Percentiles rank a stretch among this genome's conserved stretches.
Conservation (phyloP, 2,888 invertebrate genomes). For the Leucophenga maculata region DNA sequence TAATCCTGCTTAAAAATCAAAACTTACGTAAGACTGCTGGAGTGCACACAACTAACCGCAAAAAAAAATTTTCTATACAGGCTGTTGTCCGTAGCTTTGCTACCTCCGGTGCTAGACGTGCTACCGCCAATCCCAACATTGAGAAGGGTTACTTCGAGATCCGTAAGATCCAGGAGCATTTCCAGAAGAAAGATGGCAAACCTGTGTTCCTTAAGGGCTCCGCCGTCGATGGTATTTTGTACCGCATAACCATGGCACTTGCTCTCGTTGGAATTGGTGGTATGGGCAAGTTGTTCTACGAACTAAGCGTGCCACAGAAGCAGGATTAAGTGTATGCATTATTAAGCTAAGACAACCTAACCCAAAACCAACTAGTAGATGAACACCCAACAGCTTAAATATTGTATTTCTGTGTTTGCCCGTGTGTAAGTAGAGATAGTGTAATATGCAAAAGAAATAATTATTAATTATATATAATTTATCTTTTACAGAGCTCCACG, state of each 20-base stretch:
- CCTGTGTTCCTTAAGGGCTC: constrained; percentile 75
- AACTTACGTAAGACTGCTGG: constrained; percentile 64
- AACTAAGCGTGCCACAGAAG: constrained; percentile 64
- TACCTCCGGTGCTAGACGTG: constrained; percentile 55
- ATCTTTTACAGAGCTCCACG: background rate
- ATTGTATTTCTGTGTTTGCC: constrained; percentile 19
- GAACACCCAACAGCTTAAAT: background rate
- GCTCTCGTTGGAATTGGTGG: constrained; percentile 67
- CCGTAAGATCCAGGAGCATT: constrained; percentile 59
- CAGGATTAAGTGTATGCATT: constrained; percentile 44
- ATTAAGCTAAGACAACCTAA: constrained; percentile 14
- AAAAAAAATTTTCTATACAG: constrained; percentile 49
- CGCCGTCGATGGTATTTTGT: constrained; percentile 71
- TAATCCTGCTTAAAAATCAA: background rate
- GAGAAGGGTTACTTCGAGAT: constrained; percentile 66
- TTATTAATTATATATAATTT: background rate
- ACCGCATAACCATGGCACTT: constrained; percentile 69
- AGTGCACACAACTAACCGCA: constrained; percentile 50
- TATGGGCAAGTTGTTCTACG: constrained; percentile 65
- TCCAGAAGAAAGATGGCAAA: constrained; percentile 72
- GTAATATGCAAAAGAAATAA: too few relatives aligned
- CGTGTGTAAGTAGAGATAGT: constrained; percentile 1
- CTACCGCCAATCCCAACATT: constrained; percentile 57
- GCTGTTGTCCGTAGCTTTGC: constrained; percentile 68
- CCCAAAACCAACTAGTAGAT: too few relatives aligned